These are phyloP conservation scores for Spheniscus humboldti DNA, from an alignment of 2,797 vertebrate species.

Conservation along the genomic window DNA sequence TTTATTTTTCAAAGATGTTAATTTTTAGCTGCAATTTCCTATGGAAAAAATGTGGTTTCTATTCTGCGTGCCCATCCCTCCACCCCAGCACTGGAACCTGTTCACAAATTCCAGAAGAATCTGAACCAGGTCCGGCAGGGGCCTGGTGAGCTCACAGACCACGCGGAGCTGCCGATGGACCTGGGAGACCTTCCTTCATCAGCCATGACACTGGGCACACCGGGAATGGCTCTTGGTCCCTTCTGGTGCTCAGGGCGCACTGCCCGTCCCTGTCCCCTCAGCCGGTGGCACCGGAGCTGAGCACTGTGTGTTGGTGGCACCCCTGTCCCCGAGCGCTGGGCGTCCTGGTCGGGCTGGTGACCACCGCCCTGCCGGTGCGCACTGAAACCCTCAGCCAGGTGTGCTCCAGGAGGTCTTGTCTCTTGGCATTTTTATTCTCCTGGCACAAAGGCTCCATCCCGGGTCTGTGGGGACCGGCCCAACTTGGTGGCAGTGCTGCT, in stretches of 20 bases:
- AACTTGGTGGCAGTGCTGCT: background rate
- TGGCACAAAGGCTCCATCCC: background rate
- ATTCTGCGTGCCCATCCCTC: background rate
- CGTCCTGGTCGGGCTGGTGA: background rate
- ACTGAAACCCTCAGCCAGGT: background rate
- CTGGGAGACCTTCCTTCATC: background rate
- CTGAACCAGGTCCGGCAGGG: background rate
- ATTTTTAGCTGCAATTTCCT: background rate
- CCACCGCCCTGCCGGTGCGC: accelerated
- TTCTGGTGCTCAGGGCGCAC: background rate
- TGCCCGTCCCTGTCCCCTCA: accelerated
- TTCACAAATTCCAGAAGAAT: background rate
- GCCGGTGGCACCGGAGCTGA: background rate
- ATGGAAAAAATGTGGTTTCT: background rate
- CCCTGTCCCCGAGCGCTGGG: accelerated
- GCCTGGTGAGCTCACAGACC: background rate
- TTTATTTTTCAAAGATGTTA: background rate
- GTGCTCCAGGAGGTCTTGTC: background rate
- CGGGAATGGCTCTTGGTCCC: accelerated
- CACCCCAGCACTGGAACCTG: background rate
- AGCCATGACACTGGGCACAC: background rate
- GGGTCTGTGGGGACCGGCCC: background rate
- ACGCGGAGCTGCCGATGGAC: accelerated
- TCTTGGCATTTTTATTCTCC: background rate
- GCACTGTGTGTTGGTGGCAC: background rate